Conservation (phyloP, 2,113 vertebrate species). For the Vimba vimba region DNA sequence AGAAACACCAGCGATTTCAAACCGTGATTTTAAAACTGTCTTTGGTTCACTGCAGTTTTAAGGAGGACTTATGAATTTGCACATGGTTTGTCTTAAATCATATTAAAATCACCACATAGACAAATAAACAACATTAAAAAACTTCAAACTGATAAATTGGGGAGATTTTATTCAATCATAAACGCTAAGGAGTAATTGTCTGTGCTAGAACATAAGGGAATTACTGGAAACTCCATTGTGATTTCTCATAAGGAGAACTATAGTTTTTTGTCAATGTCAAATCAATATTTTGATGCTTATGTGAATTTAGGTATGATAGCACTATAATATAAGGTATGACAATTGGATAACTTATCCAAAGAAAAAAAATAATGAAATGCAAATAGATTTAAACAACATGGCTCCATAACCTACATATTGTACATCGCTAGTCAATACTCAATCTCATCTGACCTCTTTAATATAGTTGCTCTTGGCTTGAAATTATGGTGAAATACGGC, state of each 20-base stretch:
- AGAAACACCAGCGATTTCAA: too few species aligned
- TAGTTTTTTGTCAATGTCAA: background rate
- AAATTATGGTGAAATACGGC: background rate
- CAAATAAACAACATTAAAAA: too few species aligned
- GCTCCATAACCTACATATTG: background rate
- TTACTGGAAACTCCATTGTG: background rate
- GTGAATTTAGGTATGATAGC: too few species aligned
- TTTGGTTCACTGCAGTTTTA: too few species aligned
- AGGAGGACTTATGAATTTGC: too few species aligned
- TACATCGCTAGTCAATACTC: background rate
- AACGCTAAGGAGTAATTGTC: background rate
- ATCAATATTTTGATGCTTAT: background rate
- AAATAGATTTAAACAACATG: background rate
- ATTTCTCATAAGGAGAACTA: background rate
- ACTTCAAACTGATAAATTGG: background rate
- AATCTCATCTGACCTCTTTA: background rate
- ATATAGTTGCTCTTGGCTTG: background rate
- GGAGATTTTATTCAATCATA: background rate
- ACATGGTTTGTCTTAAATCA: too few species aligned
- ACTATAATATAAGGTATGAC: too few species aligned
- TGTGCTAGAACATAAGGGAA: background rate
- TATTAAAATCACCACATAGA: too few species aligned
- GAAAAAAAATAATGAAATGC: background rate
- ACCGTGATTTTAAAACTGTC: too few species aligned
- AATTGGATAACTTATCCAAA: too few species aligned